phyloP scores from a whole-genome alignment of 1,140 invertebrate species.

The Trachelipus rathkii region DNA sequence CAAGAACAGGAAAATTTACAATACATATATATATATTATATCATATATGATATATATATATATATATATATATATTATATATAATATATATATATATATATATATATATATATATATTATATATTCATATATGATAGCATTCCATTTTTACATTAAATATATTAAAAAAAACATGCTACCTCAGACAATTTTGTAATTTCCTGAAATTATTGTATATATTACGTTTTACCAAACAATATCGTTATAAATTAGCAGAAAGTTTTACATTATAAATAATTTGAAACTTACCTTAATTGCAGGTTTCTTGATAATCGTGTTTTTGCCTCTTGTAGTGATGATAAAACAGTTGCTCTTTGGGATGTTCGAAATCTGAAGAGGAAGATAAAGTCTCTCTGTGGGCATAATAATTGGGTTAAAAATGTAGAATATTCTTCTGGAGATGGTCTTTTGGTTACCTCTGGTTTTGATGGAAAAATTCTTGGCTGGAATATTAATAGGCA shows the following conservation, averaged over 20 bases:
- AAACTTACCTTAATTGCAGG: constrained; percentile 53
- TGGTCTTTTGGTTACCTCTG: constrained; percentile 79
- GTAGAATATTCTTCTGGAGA: constrained; percentile 87
- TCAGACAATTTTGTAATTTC: no score
- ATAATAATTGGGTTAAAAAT: constrained; percentile 94
- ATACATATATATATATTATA: no score
- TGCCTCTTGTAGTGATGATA: constrained; percentile 90
- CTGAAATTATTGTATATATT: no score
- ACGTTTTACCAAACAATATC: not conserved
- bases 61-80: no score
- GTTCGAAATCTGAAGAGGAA: constrained; percentile 72
- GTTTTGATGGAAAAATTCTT: constrained; percentile 88
- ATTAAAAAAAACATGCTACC: no score
- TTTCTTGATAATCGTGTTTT: constrained; percentile 83
- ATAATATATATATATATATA: no score
- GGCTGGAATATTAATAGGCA: constrained; percentile 90
- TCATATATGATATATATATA: no score
- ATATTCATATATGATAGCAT: no score
- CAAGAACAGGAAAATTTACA: no score
- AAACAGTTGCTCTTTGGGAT: constrained; percentile 87
- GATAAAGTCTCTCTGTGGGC: constrained; percentile 72
- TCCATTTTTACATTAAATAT: no score
- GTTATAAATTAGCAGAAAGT: not conserved
- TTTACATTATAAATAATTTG: no score
- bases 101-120: no score